A percentile compares a stretch with the other conserved stretches of the same genome.
phyloP scores from a whole-genome alignment of 2,113 vertebrate genomes.

The Cathartes aura region DNA sequence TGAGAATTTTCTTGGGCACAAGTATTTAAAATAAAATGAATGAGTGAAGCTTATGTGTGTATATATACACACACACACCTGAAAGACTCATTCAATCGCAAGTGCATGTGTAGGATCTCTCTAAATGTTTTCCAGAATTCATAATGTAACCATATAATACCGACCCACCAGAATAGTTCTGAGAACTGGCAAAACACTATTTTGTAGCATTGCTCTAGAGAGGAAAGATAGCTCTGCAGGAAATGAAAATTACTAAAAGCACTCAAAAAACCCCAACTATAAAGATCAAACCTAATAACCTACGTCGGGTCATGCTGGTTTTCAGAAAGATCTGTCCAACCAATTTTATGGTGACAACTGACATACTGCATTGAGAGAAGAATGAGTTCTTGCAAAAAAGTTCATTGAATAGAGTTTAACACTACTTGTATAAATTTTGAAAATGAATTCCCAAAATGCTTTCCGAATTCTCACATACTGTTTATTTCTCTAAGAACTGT shows the following conservation, averaged over 20 bases:
- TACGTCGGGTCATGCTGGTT: neutral
- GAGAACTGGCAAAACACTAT: neutral
- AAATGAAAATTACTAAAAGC: neutral
- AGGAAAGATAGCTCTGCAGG: neutral
- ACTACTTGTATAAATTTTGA: neutral
- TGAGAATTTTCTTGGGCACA: neutral
- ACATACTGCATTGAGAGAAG: neutral
- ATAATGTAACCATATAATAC: neutral
- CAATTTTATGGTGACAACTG: neutral
- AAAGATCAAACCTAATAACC: neutral
- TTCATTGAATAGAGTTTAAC: neutral
- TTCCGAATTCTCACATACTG: neutral
- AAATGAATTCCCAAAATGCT: neutral
- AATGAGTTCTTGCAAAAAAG: neutral
- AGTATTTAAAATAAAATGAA: neutral
- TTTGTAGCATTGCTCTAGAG: neutral
- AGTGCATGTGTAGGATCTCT: neutral
- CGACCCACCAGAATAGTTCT: neutral
- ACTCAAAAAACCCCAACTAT: neutral
- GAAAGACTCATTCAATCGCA: neutral
- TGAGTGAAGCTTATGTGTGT: neutral
- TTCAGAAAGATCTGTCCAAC: neutral
- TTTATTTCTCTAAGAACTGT: neutral
- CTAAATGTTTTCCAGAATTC: neutral
- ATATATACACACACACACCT: neutral